Percentiles rank a stretch among this genome's conserved stretches.
Conservation (phyloP, 2,797 vertebrate genomes). For the Sebastes matsubarae region DNA sequence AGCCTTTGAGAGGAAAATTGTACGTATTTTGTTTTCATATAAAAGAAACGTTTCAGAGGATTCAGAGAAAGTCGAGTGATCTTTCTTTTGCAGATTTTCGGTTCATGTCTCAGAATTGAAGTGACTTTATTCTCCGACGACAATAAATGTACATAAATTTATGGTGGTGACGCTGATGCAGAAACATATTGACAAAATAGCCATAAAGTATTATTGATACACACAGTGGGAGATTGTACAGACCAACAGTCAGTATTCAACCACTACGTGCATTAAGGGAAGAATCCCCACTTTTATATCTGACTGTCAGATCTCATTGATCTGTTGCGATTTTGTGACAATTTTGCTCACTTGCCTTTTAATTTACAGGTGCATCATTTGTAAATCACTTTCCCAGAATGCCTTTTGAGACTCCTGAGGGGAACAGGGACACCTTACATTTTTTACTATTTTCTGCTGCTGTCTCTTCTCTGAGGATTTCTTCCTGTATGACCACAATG, state of each 20-base stretch:
- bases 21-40: neutral
- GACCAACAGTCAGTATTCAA: neutral
- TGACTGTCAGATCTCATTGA: neutral
- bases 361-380: conserved; percentile 2
- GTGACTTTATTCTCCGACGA: neutral
- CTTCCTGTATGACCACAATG: neutral
- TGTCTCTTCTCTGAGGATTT: neutral
- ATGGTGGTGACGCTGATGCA: neutral
- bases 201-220: neutral
- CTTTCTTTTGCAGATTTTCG: neutral
- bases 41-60: neutral
- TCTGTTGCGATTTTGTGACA: neutral
- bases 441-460: neutral
- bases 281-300: neutral
- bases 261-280: neutral
- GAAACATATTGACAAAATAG: neutral
- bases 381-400: conserved; percentile 5
- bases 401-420: neutral
- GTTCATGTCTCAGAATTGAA: neutral
- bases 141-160: neutral
- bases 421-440: neutral
- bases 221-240: neutral
- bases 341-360: neutral
- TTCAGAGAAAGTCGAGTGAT: neutral
- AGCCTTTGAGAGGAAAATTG: neutral